Evolutionary conservation across 64 coral and sea anemone genomes (phyloP).

Genomic region (Orbicella faveolata): DNA sequence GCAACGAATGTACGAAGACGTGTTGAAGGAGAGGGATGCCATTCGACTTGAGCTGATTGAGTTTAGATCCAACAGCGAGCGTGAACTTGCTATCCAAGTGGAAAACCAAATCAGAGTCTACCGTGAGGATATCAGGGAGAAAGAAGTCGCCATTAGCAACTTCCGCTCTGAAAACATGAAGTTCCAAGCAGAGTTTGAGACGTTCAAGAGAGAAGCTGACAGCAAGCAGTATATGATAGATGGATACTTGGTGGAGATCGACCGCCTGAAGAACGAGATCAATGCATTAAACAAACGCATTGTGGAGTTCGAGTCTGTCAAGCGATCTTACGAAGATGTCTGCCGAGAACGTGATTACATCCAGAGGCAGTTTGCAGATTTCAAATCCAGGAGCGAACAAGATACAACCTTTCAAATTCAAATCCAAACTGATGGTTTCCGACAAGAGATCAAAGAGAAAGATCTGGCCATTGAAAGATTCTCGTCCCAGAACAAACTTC

Average conservation of each 20-base stretch:
- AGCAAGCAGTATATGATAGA: slow-evolving; percentile 23
- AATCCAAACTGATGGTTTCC: slow-evolving; percentile 12
- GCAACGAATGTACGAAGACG: slow-evolving; percentile 27
- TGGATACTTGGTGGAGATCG: slow-evolving; percentile 33
- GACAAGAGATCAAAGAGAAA: slow-evolving; percentile 59
- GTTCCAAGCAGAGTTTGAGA: slow-evolving; percentile 32
- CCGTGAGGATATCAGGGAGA: slow-evolving; percentile 46
- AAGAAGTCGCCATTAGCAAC: slow-evolving; percentile 38
- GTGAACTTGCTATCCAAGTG: slow-evolving; percentile 6
- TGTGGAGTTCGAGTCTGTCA: background rate
- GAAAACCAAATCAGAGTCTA: slow-evolving; percentile 26
- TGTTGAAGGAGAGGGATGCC: slow-evolving; percentile 50
- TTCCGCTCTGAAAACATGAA: slow-evolving; percentile 32
- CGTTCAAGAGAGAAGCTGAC: slow-evolving; percentile 31
- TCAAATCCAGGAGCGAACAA: slow-evolving; percentile 8
- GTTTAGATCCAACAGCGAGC: slow-evolving; percentile 47
- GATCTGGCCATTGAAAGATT: slow-evolving; percentile 42
- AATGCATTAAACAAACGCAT: background rate
- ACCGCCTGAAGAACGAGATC: slow-evolving; percentile 13
- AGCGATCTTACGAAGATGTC: slow-evolving; percentile 14
- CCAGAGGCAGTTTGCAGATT: slow-evolving; percentile 3
- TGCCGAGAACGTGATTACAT: background rate
- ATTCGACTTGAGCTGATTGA: slow-evolving; percentile 43
- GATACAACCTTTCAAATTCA: background rate
- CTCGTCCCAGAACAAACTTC: slow-evolving; percentile 17